phyloP scores from a whole-genome alignment of 1,140 invertebrate genomes.

The Solenopsis invicta region DNA sequence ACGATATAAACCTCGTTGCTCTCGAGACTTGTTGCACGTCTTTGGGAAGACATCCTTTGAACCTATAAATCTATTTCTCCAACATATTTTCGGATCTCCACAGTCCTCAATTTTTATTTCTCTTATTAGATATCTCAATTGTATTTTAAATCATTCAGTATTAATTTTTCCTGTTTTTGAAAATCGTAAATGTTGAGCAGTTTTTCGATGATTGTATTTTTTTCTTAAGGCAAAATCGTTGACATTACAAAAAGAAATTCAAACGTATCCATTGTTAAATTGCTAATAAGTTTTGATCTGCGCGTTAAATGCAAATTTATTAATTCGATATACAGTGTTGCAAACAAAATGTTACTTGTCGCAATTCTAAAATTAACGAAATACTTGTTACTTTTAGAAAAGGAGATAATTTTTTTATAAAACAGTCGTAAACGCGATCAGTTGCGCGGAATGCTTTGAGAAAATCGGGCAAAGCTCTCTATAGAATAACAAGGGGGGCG shows the following conservation, averaged over 20 bases:
- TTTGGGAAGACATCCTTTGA: neutral
- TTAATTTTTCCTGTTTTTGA: conserved; percentile 1
- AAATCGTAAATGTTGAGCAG: neutral
- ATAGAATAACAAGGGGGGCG: conserved; percentile 35
- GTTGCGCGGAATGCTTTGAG: conserved; percentile 43
- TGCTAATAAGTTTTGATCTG: neutral
- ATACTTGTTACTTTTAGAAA: neutral
- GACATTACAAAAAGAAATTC: conserved; percentile 1
- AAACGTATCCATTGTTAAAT: neutral
- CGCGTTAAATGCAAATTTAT: neutral
- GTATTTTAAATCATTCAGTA: neutral
- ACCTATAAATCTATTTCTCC: neutral
- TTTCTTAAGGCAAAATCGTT: neutral
- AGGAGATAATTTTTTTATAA: conserved; percentile 32
- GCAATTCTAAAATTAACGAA: conserved; percentile 15
- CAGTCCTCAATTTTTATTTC: neutral
- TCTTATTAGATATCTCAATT: neutral
- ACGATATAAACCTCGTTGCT: conserved; percentile 16
- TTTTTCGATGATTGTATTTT: neutral
- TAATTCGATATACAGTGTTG: neutral
- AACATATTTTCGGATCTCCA: neutral
- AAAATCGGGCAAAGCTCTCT: conserved; percentile 59
- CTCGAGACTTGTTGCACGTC: conserved; percentile 42
- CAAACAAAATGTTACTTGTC: neutral
- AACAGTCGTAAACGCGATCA: neutral